phyloP scores from a whole-genome alignment of 1,140 invertebrate genomes.

The Meteorus sp. region DNA sequence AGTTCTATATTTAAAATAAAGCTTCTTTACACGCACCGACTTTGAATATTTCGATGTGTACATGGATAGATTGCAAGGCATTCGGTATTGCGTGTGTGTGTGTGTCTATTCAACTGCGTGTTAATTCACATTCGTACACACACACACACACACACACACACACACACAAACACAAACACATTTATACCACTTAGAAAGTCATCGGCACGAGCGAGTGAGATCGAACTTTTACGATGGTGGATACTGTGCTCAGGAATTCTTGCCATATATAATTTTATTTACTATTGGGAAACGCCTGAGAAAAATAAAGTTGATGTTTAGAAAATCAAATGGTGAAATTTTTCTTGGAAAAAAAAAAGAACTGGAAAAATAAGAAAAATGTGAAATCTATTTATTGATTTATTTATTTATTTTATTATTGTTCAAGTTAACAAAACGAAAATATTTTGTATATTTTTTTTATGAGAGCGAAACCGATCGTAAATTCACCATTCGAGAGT shows the following conservation, averaged over 20 bases:
- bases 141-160: not conserved
- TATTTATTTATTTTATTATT: no score
- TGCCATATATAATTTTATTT: not conserved
- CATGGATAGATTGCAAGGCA: no score
- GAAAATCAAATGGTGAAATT: not conserved
- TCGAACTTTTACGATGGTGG: conserved; percentile 14
- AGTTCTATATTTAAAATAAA: conserved; percentile 23
- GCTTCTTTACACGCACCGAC: not conserved
- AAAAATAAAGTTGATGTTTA: not conserved
- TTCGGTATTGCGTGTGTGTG: no score
- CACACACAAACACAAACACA: not conserved
- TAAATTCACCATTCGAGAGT: no score
- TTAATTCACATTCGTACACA: not conserved
- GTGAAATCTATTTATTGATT: no score
- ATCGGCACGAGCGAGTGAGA: conserved; percentile 9
- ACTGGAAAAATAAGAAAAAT: not conserved
- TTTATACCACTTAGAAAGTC: conserved; percentile 18
- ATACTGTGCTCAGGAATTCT: conserved; percentile 17
- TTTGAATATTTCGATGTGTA: no score
- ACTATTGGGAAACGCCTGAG: conserved; percentile 14
- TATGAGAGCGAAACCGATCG: no score
- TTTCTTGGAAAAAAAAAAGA: not conserved
- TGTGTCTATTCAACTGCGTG: no score
- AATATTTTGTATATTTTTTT: not conserved
- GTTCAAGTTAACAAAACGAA: no score